These are phyloP conservation scores for Tauraco hartlaubi DNA, from an alignment of 2,797 vertebrate genomes.

Conservation along the genomic window DNA sequence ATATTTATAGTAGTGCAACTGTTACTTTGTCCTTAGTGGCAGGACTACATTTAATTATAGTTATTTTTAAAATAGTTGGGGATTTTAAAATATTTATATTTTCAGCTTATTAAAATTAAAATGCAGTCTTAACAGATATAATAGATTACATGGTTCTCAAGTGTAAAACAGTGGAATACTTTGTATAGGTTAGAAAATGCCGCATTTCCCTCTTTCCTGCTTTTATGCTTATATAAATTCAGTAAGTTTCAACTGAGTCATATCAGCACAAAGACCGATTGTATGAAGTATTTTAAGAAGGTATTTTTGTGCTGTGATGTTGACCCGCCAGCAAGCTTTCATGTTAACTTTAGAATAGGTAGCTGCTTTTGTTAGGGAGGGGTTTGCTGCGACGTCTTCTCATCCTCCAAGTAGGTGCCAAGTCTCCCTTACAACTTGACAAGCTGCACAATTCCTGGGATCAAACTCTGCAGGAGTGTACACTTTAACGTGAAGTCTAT, in stretches of 20 bases:
- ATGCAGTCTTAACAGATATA: not conserved
- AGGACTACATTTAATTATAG: not conserved
- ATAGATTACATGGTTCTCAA: not conserved
- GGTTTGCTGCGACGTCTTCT: not conserved
- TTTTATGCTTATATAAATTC: not conserved
- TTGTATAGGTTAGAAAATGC: not conserved
- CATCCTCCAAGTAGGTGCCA: not conserved
- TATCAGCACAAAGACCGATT: not conserved
- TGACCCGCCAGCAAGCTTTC: not conserved
- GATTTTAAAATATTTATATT: conserved; percentile 3
- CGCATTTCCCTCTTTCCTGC: not conserved
- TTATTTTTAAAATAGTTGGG: not conserved
- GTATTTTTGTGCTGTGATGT: not conserved
- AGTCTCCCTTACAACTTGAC: not conserved
- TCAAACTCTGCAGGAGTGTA: not conserved
- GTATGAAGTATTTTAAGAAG: not conserved
- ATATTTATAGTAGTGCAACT: conserved; percentile 54
- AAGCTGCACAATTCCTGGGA: not conserved
- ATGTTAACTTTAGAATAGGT: not conserved
- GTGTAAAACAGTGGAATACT: not conserved
- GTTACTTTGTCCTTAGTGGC: conserved; percentile 39
- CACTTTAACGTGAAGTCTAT: not conserved
- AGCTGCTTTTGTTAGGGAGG: not conserved
- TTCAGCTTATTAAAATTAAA: conserved; percentile 37
- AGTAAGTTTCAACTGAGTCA: not conserved